Evolutionary conservation across 2,888 invertebrate genomes (phyloP), one percentile per base, ranked within the genome.

Genomic region (Epistrophe eligans): DNA sequence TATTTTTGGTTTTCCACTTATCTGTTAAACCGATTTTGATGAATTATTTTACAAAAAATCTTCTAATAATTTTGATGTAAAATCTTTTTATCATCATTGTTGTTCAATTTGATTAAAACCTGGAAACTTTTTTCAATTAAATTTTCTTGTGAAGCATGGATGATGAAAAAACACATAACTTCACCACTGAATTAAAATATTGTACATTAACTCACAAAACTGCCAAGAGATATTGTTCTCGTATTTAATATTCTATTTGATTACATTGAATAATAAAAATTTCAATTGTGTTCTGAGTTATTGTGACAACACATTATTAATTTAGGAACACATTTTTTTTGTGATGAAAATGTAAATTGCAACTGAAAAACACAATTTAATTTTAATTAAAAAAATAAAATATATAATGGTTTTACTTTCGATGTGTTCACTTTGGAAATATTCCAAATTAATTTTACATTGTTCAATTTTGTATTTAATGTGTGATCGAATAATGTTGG

Each of bases 321-420:
- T 19, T 6, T 24, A 24, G 24, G 13, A 19, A 11, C 13, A 8
- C 13, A 40, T 60, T 60, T n/a, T 57, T 32, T 57, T 32, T 9
- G 8, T 40, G 13, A 4, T 0, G 4, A 40, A 40, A 11, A 40
- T 40, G 13, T 32, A 13, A 13, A 40, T 40, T 57, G 38, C 38
- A 38, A 60, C 19, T 60, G 17, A 19, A 60, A 19, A 35, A 40
- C 24, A 40, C 17, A 60, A 38, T 60, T 40, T 60, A 6, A 24
- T 38, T 60, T 60, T 40, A 60, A 60, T 60, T 60, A 60, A 40
- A 60, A 60, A 60, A 40, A 19, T n/a, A 19, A 13, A 60, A 19
- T 19, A 40, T 15, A 2, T 19, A 19, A 52, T 52, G 24, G 52
- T 15, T 55, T 28, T 32, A 52, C 32, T 38, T 38, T 40, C 10